phyloP scores from a whole-genome alignment of 2,797 vertebrate genomes.

The Alfaro cultratus region DNA sequence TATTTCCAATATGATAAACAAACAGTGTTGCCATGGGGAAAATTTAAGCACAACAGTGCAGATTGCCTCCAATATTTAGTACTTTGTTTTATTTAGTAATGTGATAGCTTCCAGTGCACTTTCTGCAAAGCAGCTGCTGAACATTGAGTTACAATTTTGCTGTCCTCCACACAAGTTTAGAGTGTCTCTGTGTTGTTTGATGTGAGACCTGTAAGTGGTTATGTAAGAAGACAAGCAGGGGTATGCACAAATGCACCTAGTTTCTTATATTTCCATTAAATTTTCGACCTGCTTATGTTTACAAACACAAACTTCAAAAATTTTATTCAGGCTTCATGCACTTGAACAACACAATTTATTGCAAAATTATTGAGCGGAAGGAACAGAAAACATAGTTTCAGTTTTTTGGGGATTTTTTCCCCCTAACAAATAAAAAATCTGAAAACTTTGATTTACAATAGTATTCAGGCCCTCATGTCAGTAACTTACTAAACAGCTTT shows the following conservation, averaged over 20 bases:
- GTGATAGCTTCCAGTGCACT: conserved; percentile 4
- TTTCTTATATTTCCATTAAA: not conserved
- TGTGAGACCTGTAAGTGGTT: not conserved
- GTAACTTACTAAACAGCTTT: not conserved
- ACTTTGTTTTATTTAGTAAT: conserved; percentile 5
- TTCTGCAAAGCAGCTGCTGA: conserved; percentile 12
- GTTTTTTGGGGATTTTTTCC: not conserved
- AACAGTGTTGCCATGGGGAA: conserved; percentile 65
- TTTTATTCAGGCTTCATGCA: not conserved
- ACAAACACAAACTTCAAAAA: not conserved
- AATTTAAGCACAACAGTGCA: conserved; percentile 16
- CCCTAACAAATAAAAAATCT: not conserved
- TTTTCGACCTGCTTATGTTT: not conserved
- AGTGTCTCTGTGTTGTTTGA: not conserved
- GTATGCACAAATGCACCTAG: not conserved
- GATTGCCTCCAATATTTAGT: not conserved
- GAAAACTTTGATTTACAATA: not conserved
- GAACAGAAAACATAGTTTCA: not conserved
- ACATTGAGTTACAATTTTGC: not conserved
- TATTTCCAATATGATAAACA: conserved; percentile 64
- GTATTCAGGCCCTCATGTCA: not conserved
- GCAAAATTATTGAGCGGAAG: not conserved
- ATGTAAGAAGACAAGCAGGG: not conserved
- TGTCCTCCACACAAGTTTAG: conserved; percentile 1
- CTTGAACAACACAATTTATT: not conserved